Evolutionary conservation across 2,113 vertebrate species (phyloP).

Genomic region (Xiphias gladius): DNA sequence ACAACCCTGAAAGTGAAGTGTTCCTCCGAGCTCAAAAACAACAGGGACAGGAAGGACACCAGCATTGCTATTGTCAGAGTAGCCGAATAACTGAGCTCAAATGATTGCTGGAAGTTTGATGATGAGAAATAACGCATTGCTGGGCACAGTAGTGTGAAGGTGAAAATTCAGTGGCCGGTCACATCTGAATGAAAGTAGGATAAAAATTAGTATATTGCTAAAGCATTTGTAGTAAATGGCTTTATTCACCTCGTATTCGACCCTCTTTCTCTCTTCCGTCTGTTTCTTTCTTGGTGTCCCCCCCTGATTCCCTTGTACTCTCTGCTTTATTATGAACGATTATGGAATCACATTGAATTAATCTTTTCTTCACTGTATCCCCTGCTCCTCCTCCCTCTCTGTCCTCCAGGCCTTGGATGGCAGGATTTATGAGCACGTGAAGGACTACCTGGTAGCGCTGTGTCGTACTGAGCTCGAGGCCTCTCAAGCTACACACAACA

Average conservation of each 20-base stretch:
- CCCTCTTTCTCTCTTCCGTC: not conserved
- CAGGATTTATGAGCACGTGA: slow-evolving; percentile 84
- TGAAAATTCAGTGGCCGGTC: not conserved
- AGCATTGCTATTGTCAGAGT: not conserved
- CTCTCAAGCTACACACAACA: slow-evolving; percentile 94
- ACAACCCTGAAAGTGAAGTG: not conserved
- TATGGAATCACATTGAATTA: slow-evolving; percentile 20
- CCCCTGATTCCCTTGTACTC: slow-evolving; percentile 3
- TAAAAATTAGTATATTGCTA: not conserved
- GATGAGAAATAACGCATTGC: not conserved
- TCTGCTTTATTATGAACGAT: slow-evolving; percentile 23
- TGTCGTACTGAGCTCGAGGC: slow-evolving; percentile 95
- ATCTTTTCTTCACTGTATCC: slow-evolving; percentile 23
- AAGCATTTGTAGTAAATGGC: not conserved
- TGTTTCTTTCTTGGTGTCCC: slow-evolving; percentile 8
- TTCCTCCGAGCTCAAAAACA: slow-evolving; percentile 3
- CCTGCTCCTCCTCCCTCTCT: slow-evolving; percentile 5
- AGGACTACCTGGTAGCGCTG: slow-evolving; percentile 83
- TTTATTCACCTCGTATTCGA: slow-evolving; percentile 7
- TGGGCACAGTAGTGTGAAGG: not conserved
- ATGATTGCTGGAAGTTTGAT: not conserved
- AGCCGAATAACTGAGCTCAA: not conserved
- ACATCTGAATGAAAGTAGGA: not conserved
- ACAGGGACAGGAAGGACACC: not conserved
- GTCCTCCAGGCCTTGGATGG: slow-evolving; percentile 92